Percentiles rank a stretch among this genome's conserved stretches.
Conservation (phyloP, 53 echinoderm and acorn worm genomes). For the Astropecten irregularis region DNA sequence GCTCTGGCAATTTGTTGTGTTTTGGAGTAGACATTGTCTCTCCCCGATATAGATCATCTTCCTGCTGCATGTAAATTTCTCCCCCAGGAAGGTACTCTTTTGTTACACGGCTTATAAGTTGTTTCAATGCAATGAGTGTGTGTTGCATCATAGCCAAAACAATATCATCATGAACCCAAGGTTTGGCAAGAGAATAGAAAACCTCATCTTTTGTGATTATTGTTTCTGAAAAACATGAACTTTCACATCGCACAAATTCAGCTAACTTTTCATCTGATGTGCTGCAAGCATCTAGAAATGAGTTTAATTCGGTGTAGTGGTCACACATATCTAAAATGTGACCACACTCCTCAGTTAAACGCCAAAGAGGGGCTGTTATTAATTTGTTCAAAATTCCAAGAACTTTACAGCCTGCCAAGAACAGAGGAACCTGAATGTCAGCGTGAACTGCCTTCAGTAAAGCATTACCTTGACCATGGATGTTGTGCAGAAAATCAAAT, state of each 20-base stretch:
- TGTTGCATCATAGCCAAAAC: conserved; percentile 31
- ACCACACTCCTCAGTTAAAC: neutral
- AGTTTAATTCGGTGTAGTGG: neutral
- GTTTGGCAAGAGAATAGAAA: conserved; percentile 19
- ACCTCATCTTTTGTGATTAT: conserved; percentile 27
- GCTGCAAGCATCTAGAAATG: neutral
- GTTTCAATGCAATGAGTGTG: conserved; percentile 13
- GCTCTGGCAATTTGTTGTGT: conserved; percentile 53
- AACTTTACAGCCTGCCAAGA: conserved; percentile 36
- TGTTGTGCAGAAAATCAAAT: conserved; percentile 37
- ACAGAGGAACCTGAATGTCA: conserved; percentile 22
- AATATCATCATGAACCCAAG: conserved; percentile 5
- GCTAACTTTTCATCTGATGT: neutral
- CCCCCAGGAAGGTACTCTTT: neutral
- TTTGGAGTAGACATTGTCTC: conserved; percentile 46
- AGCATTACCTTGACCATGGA: conserved; percentile 16
- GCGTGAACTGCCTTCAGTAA: conserved; percentile 16
- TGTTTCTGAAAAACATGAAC: neutral
- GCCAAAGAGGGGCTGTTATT: conserved; percentile 24
- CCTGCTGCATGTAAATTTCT: neutral
- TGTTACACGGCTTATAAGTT: neutral
- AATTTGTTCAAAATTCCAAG: conserved; percentile 26
- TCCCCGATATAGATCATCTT: neutral
- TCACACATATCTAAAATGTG: conserved; percentile 40
- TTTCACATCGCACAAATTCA: neutral